Conservation (phyloP, 2,797 vertebrate species). For the Poeciliopsis presidionis region DNA sequence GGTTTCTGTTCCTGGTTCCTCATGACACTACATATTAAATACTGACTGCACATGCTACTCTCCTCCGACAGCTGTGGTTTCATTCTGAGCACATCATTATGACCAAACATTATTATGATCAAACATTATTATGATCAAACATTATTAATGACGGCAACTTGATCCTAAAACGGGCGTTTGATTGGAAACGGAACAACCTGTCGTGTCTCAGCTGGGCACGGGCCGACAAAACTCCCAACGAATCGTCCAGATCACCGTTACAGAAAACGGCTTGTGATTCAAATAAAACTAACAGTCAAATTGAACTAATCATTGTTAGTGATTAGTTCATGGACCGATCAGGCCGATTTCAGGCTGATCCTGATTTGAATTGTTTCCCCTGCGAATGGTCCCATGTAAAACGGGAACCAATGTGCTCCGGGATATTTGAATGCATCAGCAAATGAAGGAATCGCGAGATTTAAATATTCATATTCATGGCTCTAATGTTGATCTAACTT, state of each 20-base stretch:
- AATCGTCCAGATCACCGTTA: not conserved
- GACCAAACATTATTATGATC: not conserved
- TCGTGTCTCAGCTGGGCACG: not conserved
- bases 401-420: not conserved
- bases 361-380: not conserved
- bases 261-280: not conserved
- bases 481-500: not conserved
- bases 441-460: not conserved
- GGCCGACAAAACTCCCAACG: not conserved
- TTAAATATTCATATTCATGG: not conserved
- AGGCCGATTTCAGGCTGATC: not conserved
- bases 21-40: not conserved
- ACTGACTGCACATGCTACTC: not conserved
- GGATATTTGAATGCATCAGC: not conserved
- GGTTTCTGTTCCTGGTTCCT: not conserved
- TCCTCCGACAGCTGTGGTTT: not conserved
- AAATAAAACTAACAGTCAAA: not conserved
- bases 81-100: not conserved
- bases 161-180: not conserved
- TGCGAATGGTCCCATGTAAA: not conserved
- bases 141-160: not conserved
- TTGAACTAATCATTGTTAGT: no score
- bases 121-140: not conserved
- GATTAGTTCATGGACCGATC: not conserved
- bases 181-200: not conserved